phyloP scores from a whole-genome alignment of 2,888 invertebrate species.

The Zhuqinia jingwanae region DNA sequence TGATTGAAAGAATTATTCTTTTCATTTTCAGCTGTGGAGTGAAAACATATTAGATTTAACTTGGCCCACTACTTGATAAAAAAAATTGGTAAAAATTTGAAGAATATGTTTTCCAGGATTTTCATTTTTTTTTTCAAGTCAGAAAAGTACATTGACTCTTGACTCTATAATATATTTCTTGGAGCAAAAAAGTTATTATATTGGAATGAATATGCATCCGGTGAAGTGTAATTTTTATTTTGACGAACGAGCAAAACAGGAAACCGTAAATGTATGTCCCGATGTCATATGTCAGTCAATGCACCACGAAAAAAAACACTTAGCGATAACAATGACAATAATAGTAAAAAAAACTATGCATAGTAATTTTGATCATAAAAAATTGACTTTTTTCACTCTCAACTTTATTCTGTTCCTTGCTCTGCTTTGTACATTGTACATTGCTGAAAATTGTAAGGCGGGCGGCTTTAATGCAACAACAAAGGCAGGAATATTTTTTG shows the following conservation, averaged over 20 bases:
- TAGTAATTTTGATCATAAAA: constrained; percentile 13
- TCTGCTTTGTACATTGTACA: no score
- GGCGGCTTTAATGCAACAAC: no score
- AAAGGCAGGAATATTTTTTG: no score
- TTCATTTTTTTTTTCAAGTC: neutral
- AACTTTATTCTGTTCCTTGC: no score
- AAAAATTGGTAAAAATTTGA: no score
- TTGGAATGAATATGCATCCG: no score
- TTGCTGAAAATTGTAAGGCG: no score
- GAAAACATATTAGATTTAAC: neutral
- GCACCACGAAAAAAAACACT: neutral
- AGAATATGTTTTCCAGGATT: neutral
- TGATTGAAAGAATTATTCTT: neutral
- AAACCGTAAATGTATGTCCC: neutral
- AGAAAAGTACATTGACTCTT: constrained; percentile 26
- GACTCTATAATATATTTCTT: no score
- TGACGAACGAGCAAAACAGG: no score
- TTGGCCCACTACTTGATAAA: neutral
- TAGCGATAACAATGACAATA: neutral
- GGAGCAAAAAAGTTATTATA: no score
- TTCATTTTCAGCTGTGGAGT: neutral
- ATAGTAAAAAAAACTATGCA: neutral
- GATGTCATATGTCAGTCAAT: neutral
- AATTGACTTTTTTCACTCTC: no score
- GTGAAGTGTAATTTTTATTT: no score